Percentiles rank a stretch among this genome's conserved stretches.
These are phyloP conservation scores for Mimumesa dahlbomi DNA, from an alignment of 2,888 invertebrate species.

Conservation along the genomic window DNA sequence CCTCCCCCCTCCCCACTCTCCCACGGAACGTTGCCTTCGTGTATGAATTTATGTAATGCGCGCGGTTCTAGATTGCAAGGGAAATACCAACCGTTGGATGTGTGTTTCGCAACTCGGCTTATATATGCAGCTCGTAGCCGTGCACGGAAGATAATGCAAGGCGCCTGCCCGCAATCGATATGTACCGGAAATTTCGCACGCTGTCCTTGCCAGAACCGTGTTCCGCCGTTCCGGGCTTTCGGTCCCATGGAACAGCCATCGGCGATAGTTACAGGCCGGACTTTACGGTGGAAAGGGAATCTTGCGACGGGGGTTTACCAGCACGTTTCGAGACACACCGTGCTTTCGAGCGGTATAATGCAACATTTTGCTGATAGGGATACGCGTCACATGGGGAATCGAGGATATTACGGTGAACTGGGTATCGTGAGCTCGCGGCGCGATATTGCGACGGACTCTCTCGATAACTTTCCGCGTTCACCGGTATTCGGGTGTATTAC, in stretches of 20 bases:
- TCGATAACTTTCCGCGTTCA: no score
- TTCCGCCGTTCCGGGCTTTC: not conserved
- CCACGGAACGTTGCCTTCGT: slow-evolving; percentile 12
- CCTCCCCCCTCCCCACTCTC: not conserved
- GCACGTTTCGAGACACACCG: no score
- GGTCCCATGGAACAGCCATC: not conserved
- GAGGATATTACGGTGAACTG: no score
- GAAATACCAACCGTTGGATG: slow-evolving; percentile 69
- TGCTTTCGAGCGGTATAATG: no score
- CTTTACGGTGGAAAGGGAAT: no score
- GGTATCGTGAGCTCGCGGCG: no score
- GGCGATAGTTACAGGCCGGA: not conserved
- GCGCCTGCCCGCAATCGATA: slow-evolving; percentile 70
- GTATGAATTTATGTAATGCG: slow-evolving; percentile 77
- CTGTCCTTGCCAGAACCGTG: slow-evolving; percentile 38
- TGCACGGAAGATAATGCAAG: slow-evolving; percentile 65
- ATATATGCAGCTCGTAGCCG: slow-evolving; percentile 23
- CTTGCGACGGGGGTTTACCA: no score
- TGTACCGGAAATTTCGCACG: slow-evolving; percentile 67
- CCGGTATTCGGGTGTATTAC: no score
- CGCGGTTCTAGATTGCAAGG: slow-evolving; percentile 74
- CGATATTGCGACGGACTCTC: no score
- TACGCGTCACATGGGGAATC: no score
- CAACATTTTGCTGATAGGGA: no score
- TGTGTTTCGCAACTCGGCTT: slow-evolving; percentile 63